Percentiles rank a stretch among this genome's conserved stretches.
These are phyloP conservation scores for Progne subis DNA, from an alignment of 2,113 vertebrate genomes.

Conservation along the genomic window DNA sequence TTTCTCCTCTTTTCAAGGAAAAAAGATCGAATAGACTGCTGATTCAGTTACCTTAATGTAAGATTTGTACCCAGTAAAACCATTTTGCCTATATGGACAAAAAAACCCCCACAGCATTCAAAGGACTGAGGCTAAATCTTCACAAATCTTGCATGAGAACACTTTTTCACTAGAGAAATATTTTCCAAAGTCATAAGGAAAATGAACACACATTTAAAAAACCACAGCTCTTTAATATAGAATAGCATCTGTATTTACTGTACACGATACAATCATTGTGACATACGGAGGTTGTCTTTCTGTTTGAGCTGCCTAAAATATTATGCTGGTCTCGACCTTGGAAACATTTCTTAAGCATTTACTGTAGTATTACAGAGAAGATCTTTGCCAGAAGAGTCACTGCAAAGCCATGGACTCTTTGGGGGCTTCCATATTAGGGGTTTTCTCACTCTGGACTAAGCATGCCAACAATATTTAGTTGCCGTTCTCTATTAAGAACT, in stretches of 20 bases:
- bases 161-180: not conserved
- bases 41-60: not conserved
- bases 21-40: not conserved
- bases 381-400: conserved; percentile 54
- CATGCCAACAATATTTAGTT: conserved; percentile 41
- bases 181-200: not conserved
- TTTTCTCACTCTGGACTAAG: conserved; percentile 54
- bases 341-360: conserved; percentile 34
- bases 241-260: conserved; percentile 45
- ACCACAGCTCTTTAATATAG: not conserved
- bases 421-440: conserved; percentile 61
- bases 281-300: conserved; percentile 26
- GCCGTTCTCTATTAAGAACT: conserved; percentile 42
- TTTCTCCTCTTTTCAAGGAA: not conserved
- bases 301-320: conserved; percentile 48
- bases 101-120: not conserved
- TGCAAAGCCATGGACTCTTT: conserved; percentile 29
- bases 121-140: not conserved
- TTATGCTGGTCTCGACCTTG: conserved; percentile 53
- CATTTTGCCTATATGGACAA: not conserved
- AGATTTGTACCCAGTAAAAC: not conserved
- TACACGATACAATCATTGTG: conserved; percentile 35
- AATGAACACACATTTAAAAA: not conserved
- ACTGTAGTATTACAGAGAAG: conserved; percentile 10
- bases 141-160: not conserved